Conservation (phyloP, 2,113 vertebrate genomes). For the Gymnogyps californianus region DNA sequence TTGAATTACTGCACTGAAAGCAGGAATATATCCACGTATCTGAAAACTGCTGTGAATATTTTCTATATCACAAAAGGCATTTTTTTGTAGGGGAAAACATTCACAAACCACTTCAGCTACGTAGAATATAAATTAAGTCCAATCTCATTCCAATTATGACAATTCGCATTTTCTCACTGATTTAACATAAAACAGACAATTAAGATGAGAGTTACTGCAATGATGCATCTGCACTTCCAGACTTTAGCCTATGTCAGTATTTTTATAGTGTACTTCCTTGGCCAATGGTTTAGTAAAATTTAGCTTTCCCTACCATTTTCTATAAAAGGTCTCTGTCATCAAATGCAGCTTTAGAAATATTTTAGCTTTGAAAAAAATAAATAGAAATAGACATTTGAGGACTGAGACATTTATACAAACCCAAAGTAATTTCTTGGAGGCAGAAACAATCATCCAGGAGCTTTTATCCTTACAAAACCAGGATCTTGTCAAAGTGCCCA, state of each 20-base stretch:
- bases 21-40: not conserved
- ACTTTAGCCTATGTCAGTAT: slow-evolving; percentile 30
- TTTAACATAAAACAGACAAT: slow-evolving; percentile 54
- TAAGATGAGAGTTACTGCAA: slow-evolving; percentile 22
- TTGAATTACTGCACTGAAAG: not conserved
- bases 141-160: not conserved
- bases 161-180: slow-evolving; percentile 35
- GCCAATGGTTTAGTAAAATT: not conserved
- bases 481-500: not conserved
- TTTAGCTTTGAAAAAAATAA: not conserved
- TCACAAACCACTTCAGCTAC: not conserved
- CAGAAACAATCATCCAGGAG: not conserved
- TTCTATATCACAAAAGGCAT: not conserved
- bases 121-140: slow-evolving; percentile 20
- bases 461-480: not conserved
- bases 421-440: not conserved
- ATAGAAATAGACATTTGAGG: not conserved
- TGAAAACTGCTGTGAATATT: not conserved
- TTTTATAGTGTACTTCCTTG: not conserved
- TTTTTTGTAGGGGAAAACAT: not conserved
- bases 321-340: not conserved
- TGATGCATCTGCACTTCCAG: slow-evolving; percentile 32
- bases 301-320: not conserved
- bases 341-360: not conserved
- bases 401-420: not conserved